A percentile compares a stretch with the other conserved stretches of the same genome.
Conservation (phyloP, 2,113 vertebrate species). For the Myrmecophaga tridactyla region DNA sequence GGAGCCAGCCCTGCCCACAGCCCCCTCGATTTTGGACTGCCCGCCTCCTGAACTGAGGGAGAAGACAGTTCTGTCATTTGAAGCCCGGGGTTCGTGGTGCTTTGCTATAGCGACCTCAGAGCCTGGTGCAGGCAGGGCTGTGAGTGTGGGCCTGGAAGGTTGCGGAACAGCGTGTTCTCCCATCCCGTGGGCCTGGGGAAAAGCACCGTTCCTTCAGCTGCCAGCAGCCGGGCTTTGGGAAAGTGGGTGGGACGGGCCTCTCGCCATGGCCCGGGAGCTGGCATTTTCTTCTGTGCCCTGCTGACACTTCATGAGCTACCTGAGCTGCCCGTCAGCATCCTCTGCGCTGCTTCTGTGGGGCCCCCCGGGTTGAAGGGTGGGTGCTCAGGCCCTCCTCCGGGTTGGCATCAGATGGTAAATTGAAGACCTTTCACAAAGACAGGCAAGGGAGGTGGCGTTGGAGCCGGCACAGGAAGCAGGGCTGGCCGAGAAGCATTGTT, state of each 20-base stretch:
- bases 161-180: neutral
- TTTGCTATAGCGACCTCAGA: neutral
- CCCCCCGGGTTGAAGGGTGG: accelerated
- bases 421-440: neutral
- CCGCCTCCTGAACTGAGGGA: neutral
- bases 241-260: accelerated
- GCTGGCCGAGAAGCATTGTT: neutral
- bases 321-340: accelerated
- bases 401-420: neutral
- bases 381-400: accelerated
- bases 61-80: neutral
- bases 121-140: accelerated
- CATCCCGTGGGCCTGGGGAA: too few species aligned
- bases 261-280: accelerated
- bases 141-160: neutral
- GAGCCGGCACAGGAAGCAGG: neutral
- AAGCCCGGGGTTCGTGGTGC: neutral
- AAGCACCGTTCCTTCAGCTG: neutral
- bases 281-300: accelerated
- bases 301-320: neutral
- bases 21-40: neutral
- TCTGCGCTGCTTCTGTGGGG: neutral
- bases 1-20: neutral
- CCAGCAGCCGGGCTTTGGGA: neutral
- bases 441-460: neutral